Base-by-base conservation (phyloP, 2,797 vertebrate species). In the Chromobotia macracanthus region DNA sequence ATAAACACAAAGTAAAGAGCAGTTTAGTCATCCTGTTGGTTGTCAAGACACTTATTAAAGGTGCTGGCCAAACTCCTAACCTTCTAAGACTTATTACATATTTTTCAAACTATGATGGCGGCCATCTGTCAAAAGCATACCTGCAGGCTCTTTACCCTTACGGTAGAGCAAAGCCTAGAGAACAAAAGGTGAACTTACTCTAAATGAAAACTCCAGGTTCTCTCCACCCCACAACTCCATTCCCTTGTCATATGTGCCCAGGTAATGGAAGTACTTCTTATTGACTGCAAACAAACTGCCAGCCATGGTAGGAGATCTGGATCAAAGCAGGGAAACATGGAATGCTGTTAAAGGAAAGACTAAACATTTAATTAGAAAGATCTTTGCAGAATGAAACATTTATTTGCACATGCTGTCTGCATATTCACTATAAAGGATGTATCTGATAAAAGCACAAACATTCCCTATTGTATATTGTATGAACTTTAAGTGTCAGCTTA, bases 221-320 rank as follows among this genome's bases (percentile, higher is more conserved):
- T 99, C 98, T 90, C 98, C 98, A 78, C 98, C 98, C 98, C 97
- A 99, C 50, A 99, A 97, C 94, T 99, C 97, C 98, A 99, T 99
- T 86, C 97, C 97, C n/a, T 95, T 96, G 87, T 99, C 98, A 55
- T 99, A 99, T 0, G 97, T 97, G 79, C 98, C 98, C 86, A 99
- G 92, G 89, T 99, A 96, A 66, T 94, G 94, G 90, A 99, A 99
- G 86, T 99, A 99, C 70, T 90, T 95, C 88, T 95, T 99, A 85
- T 87, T 93, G 80, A 99, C 95, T 71, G 96, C 94, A 92, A 99
- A 99, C 81, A 99, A 90, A 25, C 98, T 97, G 38, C 98, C 97
- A 69, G 98, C 98, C 97, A 99, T 99, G 0, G 98, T 99, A 2
- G 98, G 98, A 89, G 98, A 99, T 2, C 38, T 41, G 38, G 38